A percentile compares a stretch with the other conserved stretches of the same genome.
Conservation (phyloP, 2,113 vertebrate species). For the Lampris incognitus region DNA sequence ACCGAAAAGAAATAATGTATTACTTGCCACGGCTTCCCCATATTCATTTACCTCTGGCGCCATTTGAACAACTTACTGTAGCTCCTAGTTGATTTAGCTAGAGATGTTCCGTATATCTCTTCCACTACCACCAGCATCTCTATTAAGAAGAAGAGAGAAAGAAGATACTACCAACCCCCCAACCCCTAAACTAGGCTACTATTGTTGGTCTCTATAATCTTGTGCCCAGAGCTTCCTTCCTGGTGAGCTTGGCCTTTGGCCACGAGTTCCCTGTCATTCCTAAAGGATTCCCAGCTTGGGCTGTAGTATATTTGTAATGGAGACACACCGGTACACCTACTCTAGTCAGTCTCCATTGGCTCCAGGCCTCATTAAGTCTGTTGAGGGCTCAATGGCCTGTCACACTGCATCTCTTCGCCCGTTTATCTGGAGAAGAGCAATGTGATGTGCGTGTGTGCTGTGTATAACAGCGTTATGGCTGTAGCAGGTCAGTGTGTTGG, state of each 20-base stretch:
- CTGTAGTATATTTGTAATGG: conserved; percentile 55
- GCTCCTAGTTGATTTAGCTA: conserved; percentile 33
- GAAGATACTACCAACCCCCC: conserved; percentile 5
- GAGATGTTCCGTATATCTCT: conserved; percentile 2
- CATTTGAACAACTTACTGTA: conserved; percentile 21
- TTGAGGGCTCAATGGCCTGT: conserved; percentile 50
- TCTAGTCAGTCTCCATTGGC: conserved; percentile 51
- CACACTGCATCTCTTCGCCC: conserved; percentile 58
- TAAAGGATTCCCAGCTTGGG: conserved; percentile 10
- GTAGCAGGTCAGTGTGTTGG: conserved; percentile 60
- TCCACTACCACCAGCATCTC: background rate
- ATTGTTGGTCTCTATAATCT: conserved; percentile 17
- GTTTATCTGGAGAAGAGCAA: conserved; percentile 63
- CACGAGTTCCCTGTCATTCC: conserved; percentile 44
- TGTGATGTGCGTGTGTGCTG: conserved; percentile 32
- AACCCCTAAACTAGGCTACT: background rate
- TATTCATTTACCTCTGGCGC: background rate
- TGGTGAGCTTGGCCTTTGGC: background rate
- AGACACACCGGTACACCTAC: conserved; percentile 56
- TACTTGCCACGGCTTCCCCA: background rate
- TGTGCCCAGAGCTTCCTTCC: conserved; percentile 4
- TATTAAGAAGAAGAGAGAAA: conserved; percentile 13
- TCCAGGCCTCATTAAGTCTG: conserved; percentile 60
- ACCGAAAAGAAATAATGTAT: background rate
- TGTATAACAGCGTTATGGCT: conserved; percentile 27